These are phyloP conservation scores for Oryzias dopingdopingensis DNA, from an alignment of 2,797 vertebrate species.

Conservation along the genomic window DNA sequence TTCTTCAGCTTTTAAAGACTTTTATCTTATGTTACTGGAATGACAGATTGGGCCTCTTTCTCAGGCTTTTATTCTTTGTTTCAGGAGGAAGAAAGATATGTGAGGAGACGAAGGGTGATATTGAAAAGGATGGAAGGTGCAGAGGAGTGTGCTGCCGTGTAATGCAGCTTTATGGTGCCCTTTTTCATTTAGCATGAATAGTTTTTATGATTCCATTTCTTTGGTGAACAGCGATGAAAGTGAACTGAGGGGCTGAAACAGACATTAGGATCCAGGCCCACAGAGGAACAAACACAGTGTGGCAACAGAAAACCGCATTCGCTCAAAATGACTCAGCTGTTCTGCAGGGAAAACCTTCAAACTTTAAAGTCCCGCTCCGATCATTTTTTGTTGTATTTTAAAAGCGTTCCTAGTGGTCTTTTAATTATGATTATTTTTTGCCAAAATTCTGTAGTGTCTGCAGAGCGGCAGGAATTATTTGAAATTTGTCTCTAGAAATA, in stretches of 20 bases:
- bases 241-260: slow-evolving; percentile 51
- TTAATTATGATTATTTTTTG: too few species aligned
- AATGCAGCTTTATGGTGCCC: slow-evolving; percentile 77
- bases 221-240: slow-evolving; percentile 68
- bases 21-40: slow-evolving; percentile 79
- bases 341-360: slow-evolving; percentile 8
- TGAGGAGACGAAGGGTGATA: slow-evolving; percentile 63
- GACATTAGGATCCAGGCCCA: slow-evolving; percentile 24
- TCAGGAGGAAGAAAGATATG: slow-evolving; percentile 63
- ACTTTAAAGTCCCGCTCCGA: slow-evolving; percentile 1
- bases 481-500: too few species aligned
- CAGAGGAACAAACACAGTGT: slow-evolving; percentile 31
- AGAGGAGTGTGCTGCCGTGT: slow-evolving; percentile 70
- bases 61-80: slow-evolving; percentile 77
- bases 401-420: too few species aligned
- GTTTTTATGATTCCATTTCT: slow-evolving; percentile 81
- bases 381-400: too few species aligned
- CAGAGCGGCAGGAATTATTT: too few species aligned
- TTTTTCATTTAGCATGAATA: slow-evolving; percentile 80
- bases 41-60: slow-evolving; percentile 80
- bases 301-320: slow-evolving; percentile 6
- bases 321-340: slow-evolving; percentile 22
- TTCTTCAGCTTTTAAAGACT: slow-evolving; percentile 80
- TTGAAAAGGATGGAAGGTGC: slow-evolving; percentile 78
- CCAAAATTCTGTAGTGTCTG: too few species aligned